Evolutionary conservation across 2,888 invertebrate genomes (phyloP).

Genomic region (Mongoloraphidia duomilia): DNA sequence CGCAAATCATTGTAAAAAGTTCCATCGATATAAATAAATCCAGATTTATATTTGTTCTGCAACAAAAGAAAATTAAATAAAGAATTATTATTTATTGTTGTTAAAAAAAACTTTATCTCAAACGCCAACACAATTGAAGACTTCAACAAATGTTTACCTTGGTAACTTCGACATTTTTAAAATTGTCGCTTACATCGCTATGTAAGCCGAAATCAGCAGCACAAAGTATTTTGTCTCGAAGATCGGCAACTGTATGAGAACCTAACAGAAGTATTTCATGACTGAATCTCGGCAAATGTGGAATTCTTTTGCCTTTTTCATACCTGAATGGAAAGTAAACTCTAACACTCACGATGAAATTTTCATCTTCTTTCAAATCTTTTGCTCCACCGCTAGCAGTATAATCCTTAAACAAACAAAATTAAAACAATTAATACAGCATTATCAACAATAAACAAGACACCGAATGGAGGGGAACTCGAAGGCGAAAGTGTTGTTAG

Average conservation of each 20-base stretch:
- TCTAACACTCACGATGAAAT: constrained; percentile 32
- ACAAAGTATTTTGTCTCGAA: constrained; percentile 65
- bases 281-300: constrained; percentile 27
- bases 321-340: constrained; percentile 34
- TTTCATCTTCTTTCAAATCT: constrained; percentile 25
- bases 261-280: constrained; percentile 51
- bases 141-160: constrained; percentile 1
- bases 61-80: constrained; percentile 16
- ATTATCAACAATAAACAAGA: neutral
- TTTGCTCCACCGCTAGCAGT: constrained; percentile 20
- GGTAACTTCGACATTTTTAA: constrained; percentile 20
- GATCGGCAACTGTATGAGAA: constrained; percentile 47
- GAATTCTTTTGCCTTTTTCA: constrained; percentile 10
- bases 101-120: neutral
- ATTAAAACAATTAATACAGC: constrained; percentile 4
- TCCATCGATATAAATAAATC: constrained; percentile 63
- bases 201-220: constrained; percentile 48
- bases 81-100: neutral
- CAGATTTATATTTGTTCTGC: constrained; percentile 50
- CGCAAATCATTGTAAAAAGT: constrained; percentile 67
- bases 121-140: neutral
- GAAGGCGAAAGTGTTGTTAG: too few relatives aligned
- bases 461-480: too few relatives aligned
- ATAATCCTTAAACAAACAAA: neutral
- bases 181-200: constrained; percentile 42